These are phyloP conservation scores for Allolobophora icterica DNA, from an alignment of 2,888 invertebrate genomes.

Conservation along the genomic window DNA sequence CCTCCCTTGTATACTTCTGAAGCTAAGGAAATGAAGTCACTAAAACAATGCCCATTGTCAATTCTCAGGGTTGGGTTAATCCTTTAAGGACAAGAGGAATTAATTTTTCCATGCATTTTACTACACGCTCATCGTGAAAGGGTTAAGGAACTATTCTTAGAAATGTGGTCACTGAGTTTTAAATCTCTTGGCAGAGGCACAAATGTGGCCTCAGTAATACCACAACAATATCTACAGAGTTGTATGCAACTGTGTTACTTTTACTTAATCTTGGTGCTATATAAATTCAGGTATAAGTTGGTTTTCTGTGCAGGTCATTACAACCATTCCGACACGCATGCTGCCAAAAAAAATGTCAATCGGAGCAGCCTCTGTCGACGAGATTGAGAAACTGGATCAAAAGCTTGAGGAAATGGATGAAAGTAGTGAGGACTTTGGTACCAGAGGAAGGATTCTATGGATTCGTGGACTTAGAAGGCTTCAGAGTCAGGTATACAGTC, in stretches of 20 bases:
- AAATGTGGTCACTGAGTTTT: too few relatives aligned
- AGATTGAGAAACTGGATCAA: constrained; percentile 31
- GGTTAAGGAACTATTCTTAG: too few relatives aligned
- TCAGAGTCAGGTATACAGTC: constrained; percentile 70
- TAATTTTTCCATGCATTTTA: too few relatives aligned
- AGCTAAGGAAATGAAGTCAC: too few relatives aligned
- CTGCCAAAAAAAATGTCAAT: constrained; percentile 29
- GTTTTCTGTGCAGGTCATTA: constrained; percentile 18
- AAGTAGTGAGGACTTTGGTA: constrained; percentile 77
- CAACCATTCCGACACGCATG: constrained; percentile 31
- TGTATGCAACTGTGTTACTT: not conserved
- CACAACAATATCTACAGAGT: not conserved
- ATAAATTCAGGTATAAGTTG: not conserved
- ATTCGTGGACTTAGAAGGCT: constrained; percentile 90
- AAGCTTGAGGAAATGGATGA: not conserved
- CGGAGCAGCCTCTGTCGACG: constrained; percentile 31
- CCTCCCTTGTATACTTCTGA: too few relatives aligned
- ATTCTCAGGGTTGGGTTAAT: too few relatives aligned
- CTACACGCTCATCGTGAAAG: too few relatives aligned
- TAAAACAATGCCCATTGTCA: too few relatives aligned
- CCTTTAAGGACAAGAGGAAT: too few relatives aligned
- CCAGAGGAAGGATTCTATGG: constrained; percentile 98
- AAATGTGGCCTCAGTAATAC: too few relatives aligned
- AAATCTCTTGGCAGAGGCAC: too few relatives aligned
- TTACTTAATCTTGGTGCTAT: not conserved